Percentiles rank a stretch among this genome's conserved stretches.
phyloP scores from a whole-genome alignment of 2,113 vertebrate genomes.

The Corythoichthys intestinalis region DNA sequence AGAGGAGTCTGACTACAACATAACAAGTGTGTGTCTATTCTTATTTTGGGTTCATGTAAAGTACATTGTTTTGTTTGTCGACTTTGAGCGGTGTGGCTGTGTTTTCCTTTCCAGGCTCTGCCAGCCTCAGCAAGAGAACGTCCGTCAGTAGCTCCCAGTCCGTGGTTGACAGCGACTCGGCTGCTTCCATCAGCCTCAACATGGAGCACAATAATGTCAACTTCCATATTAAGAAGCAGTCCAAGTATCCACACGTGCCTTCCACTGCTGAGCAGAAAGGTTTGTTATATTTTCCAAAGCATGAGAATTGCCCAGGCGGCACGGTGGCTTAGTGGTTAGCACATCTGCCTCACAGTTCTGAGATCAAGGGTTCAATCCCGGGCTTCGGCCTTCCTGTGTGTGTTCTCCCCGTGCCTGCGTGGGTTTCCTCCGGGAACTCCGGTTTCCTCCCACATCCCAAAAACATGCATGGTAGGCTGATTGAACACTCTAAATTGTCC shows the following conservation, averaged over 20 bases:
- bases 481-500: too few species aligned
- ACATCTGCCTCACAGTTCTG: too few species aligned
- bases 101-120: constrained; percentile 76
- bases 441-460: too few species aligned
- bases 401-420: too few species aligned
- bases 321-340: too few species aligned
- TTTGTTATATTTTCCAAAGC: constrained; percentile 55
- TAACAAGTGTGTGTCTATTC: constrained; percentile 74
- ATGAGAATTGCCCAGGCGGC: too few species aligned
- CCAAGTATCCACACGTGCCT: constrained; percentile 95
- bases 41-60: background rate
- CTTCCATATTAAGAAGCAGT: constrained; percentile 99
- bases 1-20: constrained; percentile 87
- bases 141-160: constrained; percentile 99
- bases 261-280: constrained; percentile 92
- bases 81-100: background rate
- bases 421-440: too few species aligned
- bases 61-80: background rate
- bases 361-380: too few species aligned
- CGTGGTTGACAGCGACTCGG: constrained; percentile 95
- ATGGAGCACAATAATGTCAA: constrained; percentile 99
- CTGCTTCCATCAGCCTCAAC: constrained; percentile 96
- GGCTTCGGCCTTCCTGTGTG: too few species aligned
- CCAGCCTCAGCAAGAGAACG: constrained; percentile 96
- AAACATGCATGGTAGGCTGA: too few species aligned